A percentile compares a stretch with the other conserved stretches of the same genome.
Evolutionary conservation across 1,140 invertebrate genomes (phyloP).

Genomic region (Drosophila willistoni): DNA sequence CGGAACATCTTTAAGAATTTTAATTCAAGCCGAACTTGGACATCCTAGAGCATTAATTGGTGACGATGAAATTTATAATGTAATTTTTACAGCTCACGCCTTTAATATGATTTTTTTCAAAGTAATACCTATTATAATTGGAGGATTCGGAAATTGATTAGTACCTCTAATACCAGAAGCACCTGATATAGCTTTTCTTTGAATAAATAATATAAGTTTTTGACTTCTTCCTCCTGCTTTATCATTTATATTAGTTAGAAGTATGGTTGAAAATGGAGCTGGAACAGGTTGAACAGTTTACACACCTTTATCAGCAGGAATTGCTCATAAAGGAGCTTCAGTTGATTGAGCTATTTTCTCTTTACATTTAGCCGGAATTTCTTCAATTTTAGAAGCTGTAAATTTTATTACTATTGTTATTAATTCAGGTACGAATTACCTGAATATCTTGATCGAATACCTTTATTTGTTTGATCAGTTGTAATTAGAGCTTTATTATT

Average conservation of each 20-base stretch:
- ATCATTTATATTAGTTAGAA: conserved; percentile 85
- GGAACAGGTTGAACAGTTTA: conserved; percentile 89
- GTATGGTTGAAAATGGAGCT: conserved; percentile 85
- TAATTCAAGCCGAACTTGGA: conserved; percentile 88
- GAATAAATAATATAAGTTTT: conserved; percentile 92
- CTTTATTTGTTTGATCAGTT: conserved; percentile 87
- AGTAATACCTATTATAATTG: conserved; percentile 91
- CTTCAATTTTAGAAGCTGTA: conserved; percentile 88
- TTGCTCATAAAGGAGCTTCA: conserved; percentile 85
- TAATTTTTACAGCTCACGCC: conserved; percentile 88
- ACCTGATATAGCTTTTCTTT: conserved; percentile 90
- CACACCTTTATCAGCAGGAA: conserved; percentile 85
- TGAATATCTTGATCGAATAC: conserved; percentile 84
- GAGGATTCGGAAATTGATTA: conserved; percentile 91
- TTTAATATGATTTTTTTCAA: conserved; percentile 92
- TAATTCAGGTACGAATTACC: conserved; percentile 85
- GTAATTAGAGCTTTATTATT: conserved; percentile 88
- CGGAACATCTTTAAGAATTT: conserved; percentile 86
- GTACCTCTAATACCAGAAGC: conserved; percentile 88
- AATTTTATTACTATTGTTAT: conserved; percentile 87
- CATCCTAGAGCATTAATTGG: conserved; percentile 85
- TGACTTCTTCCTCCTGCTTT: conserved; percentile 87
- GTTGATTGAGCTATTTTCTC: conserved; percentile 89
- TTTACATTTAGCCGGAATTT: conserved; percentile 87
- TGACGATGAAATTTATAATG: conserved; percentile 89